A percentile compares a stretch with the other conserved stretches of the same genome.
These are phyloP conservation scores for Zapus hudsonius DNA, from an alignment of 2,113 vertebrate species.

Conservation along the genomic window DNA sequence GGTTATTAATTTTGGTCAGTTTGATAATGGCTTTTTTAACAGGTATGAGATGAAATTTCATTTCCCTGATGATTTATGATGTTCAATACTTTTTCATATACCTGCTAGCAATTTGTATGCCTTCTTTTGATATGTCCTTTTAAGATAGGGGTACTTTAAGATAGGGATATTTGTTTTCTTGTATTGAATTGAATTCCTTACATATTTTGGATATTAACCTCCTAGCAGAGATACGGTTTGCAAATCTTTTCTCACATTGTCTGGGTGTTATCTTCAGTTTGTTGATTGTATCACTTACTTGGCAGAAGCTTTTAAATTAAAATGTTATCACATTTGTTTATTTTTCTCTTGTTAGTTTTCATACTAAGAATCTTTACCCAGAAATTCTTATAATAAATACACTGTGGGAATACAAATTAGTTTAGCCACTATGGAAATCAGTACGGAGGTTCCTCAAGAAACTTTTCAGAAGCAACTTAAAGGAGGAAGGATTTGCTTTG, in stretches of 20 bases:
- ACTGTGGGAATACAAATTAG: neutral
- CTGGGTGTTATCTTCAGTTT: neutral
- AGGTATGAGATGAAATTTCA: neutral
- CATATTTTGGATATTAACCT: neutral
- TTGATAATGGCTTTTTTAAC: neutral
- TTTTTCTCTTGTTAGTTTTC: neutral
- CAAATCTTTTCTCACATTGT: neutral
- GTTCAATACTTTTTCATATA: conserved; percentile 9
- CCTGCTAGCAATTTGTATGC: neutral
- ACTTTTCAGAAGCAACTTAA: no score
- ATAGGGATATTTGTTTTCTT: neutral
- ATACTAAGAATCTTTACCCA: neutral
- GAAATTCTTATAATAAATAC: neutral
- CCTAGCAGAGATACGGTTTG: neutral
- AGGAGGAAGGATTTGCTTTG: no score
- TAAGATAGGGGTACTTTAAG: neutral
- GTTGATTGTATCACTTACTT: neutral
- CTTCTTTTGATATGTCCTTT: neutral
- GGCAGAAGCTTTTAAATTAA: neutral
- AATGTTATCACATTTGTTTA: neutral
- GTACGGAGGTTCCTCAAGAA: neutral
- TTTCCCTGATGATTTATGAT: neutral
- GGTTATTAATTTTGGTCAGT: neutral
- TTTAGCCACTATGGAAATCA: neutral
- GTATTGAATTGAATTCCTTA: neutral